phyloP scores from a whole-genome alignment of 2,113 vertebrate genomes.

The Nycticryphes semicollaris region DNA sequence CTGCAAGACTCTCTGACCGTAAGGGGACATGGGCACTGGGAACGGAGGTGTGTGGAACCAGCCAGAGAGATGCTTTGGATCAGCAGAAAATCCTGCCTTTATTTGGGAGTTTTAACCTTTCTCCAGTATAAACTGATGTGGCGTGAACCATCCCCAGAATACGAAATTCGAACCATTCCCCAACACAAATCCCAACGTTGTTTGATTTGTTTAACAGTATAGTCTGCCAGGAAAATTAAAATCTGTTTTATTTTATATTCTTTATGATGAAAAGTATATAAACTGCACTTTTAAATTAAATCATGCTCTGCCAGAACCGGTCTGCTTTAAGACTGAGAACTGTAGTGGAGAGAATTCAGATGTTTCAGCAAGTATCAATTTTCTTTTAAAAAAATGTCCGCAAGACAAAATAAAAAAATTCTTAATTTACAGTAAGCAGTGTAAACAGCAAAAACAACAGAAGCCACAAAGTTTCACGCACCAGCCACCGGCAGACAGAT shows the following conservation, averaged over 20 bases:
- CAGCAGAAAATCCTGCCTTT: conserved; percentile 54
- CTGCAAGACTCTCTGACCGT: conserved; percentile 19
- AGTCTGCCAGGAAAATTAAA: conserved; percentile 38
- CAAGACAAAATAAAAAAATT: conserved; percentile 68
- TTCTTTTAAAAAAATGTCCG: conserved; percentile 73
- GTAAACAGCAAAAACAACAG: conserved; percentile 74
- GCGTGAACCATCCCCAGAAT: not conserved
- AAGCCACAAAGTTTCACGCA: conserved; percentile 67
- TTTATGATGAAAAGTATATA: conserved; percentile 49
- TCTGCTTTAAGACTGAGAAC: conserved; percentile 62
- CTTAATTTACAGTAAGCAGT: conserved; percentile 78
- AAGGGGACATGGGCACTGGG: not conserved
- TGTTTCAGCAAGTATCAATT: conserved; percentile 69
- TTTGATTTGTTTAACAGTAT: conserved; percentile 25
- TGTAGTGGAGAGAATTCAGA: conserved; percentile 51
- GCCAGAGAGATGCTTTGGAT: conserved; percentile 35
- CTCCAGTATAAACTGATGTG: conserved; percentile 39
- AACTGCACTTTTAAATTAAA: conserved; percentile 62
- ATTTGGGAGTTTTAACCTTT: conserved; percentile 30
- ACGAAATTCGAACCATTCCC: conserved; percentile 47
- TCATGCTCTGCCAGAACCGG: conserved; percentile 40
- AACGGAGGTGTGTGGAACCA: not conserved
- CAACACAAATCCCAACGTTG: conserved; percentile 35
- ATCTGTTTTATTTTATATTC: conserved; percentile 43
- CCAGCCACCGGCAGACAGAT: conserved; percentile 50